phyloP scores from a whole-genome alignment of 2,113 vertebrate genomes.

The Otis tarda region DNA sequence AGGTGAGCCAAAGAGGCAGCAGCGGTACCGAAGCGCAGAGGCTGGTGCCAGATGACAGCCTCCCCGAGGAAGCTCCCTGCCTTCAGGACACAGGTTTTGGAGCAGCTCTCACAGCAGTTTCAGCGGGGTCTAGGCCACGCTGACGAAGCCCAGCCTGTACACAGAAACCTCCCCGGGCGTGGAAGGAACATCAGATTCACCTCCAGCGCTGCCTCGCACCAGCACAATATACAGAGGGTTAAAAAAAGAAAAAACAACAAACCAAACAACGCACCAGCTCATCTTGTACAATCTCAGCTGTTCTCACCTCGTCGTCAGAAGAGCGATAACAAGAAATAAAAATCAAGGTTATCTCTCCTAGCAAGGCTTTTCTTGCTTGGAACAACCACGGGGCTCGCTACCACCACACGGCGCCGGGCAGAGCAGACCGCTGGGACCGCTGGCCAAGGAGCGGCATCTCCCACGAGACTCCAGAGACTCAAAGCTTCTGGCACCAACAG shows the following conservation, averaged over 20 bases:
- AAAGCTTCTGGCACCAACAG: neutral
- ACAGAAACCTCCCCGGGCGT: neutral
- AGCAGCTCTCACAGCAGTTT: neutral
- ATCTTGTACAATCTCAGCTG: neutral
- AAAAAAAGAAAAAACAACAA: neutral
- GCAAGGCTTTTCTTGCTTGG: neutral
- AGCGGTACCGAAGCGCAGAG: rapidly evolving
- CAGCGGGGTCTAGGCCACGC: neutral
- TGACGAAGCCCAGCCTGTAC: neutral
- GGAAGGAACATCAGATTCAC: neutral
- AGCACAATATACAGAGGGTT: neutral
- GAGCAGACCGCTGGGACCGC: neutral
- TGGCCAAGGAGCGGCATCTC: neutral
- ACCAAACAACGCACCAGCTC: neutral
- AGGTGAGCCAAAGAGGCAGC: neutral
- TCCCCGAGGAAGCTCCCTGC: neutral
- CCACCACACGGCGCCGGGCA: rapidly evolving
- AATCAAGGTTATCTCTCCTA: neutral
- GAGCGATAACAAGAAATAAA: conserved; percentile 8
- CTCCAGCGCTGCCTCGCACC: neutral
- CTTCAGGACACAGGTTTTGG: neutral
- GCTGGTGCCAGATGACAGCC: neutral
- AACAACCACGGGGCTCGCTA: neutral
- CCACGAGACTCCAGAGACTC: neutral
- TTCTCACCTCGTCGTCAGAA: neutral